Conservation (phyloP, 2,113 vertebrate genomes). For the Neomonachus schauinslandi region DNA sequence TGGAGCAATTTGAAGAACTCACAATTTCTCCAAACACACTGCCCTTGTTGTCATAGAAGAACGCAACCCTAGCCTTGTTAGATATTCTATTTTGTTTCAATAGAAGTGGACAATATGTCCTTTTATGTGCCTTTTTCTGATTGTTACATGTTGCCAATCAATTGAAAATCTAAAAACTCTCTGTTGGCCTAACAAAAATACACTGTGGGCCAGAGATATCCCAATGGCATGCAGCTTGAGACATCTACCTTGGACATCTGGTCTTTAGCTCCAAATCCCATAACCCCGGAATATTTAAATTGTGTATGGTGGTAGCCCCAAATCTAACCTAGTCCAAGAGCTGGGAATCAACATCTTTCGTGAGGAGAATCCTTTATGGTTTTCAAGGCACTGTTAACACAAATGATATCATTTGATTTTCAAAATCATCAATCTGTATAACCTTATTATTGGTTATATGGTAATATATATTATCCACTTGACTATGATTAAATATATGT, state of each 20-base stretch:
- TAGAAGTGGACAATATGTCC: not conserved
- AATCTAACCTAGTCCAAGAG: not conserved
- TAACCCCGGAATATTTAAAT: not conserved
- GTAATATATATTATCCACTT: not conserved
- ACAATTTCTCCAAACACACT: not conserved
- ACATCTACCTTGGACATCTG: not conserved
- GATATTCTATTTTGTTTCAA: not conserved
- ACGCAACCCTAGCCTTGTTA: not conserved
- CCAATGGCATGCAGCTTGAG: not conserved
- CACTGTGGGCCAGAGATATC: not conserved
- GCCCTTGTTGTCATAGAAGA: not conserved
- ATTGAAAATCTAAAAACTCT: not conserved
- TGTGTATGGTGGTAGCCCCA: not conserved
- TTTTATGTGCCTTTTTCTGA: not conserved
- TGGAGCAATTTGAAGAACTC: not conserved
- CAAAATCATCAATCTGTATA: not conserved
- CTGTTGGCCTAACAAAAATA: not conserved
- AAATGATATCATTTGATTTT: slow-evolving; percentile 49
- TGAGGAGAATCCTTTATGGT: not conserved
- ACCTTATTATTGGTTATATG: not conserved
- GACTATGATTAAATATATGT: not conserved
- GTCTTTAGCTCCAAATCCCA: not conserved
- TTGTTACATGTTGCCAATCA: slow-evolving; percentile 3
- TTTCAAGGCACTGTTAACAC: not conserved
- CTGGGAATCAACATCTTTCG: not conserved